A percentile compares a stretch with the other conserved stretches of the same genome.
Evolutionary conservation across 2,113 vertebrate genomes (phyloP).

Genomic region (Oxyura jamaicensis): DNA sequence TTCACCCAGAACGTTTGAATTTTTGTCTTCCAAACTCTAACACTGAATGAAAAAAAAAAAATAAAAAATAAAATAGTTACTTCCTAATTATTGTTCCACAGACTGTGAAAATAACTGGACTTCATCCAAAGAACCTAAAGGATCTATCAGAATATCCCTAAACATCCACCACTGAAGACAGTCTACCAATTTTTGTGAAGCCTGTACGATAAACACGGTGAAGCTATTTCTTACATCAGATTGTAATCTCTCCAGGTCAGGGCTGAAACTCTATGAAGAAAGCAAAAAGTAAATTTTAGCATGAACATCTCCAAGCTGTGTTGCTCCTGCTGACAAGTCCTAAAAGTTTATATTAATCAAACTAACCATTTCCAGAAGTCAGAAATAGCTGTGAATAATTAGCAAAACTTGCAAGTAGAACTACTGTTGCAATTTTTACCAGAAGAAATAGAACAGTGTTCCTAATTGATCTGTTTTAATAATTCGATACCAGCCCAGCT

Average conservation of each 20-base stretch:
- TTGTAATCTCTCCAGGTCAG: neutral
- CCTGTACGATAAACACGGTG: neutral
- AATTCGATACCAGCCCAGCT: neutral
- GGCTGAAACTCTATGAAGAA: neutral
- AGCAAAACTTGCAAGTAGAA: neutral
- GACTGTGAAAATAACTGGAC: neutral
- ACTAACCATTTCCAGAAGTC: neutral
- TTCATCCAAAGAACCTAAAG: neutral
- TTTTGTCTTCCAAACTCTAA: neutral
- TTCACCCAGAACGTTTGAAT: neutral
- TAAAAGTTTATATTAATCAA: neutral
- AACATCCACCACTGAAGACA: neutral
- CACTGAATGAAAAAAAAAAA: neutral
- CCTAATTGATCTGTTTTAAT: neutral
- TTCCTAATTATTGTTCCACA: neutral
- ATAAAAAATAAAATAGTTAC: too few species aligned
- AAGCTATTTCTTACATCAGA: neutral
- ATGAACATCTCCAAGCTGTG: neutral
- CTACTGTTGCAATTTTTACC: neutral
- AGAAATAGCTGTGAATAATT: neutral
- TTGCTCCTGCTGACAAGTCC: neutral
- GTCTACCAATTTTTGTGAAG: neutral
- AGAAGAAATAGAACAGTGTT: neutral
- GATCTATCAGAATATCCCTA: neutral
- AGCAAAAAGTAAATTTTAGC: neutral